Evolutionary conservation across 2,113 vertebrate genomes (phyloP), one percentile per base, ranked within the genome.

Genomic region (Cinclus mexicanus): DNA sequence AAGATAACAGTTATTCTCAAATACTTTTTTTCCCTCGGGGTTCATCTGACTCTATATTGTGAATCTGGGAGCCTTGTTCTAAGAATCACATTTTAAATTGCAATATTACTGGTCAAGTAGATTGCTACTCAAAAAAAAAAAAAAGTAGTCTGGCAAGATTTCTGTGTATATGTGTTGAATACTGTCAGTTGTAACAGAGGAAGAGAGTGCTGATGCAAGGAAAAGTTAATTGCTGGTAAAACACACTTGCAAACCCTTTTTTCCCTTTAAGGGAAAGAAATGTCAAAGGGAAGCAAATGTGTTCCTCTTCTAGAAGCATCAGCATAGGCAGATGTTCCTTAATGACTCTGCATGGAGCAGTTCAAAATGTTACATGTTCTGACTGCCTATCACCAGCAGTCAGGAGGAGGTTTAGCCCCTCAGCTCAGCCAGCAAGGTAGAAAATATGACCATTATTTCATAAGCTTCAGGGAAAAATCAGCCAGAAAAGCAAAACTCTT

Each of bases 161-260:
- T 93, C 65, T 70, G 33, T 68, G 22, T 68, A 7, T 59, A 5
- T 69, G 5, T 79, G 14, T 55, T 59, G 41, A 22, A 70, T 92
- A 69, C 16, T 29, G 10, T 76, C 50, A 76, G 28, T 53, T 29
- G 47, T 56, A 77, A 60, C 9, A 61, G 28, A 70, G 25, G n/a
- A 79, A 37, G 20, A 65, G 71, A 74, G 44, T 83, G 68, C 50
- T 12, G 5, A 39, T 70, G 52, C 44, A 75, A 31, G 33, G 59
- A 70, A 55, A 94, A 90, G 28, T 72, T 92, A 89, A 89, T 87
- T 93, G 68, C 89, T 93, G 72, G 47, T 83, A 81, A 93, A 94
- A 83, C 1, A 6, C 46, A 42, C 18, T 83, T 88, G 80, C 7
- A 29, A 93, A 44, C 9, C 5, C 3, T 60, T 60, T 75, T 56